phyloP scores from a whole-genome alignment of 2,113 vertebrate genomes.

The Ia io region DNA sequence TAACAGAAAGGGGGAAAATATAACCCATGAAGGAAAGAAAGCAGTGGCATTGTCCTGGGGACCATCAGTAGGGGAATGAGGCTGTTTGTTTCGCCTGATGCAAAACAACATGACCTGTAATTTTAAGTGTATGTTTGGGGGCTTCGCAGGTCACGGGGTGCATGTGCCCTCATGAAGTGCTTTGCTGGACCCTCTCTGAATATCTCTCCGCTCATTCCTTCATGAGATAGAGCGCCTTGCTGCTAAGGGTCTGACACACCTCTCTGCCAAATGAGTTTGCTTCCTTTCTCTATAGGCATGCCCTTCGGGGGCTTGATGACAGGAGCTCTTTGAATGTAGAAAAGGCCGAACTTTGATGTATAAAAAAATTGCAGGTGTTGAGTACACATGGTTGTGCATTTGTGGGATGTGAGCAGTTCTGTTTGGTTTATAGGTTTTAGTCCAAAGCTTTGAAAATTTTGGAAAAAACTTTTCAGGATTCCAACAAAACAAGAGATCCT shows the following conservation, averaged over 20 bases:
- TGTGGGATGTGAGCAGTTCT: neutral
- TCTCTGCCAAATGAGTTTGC: neutral
- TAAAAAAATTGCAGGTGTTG: conserved; percentile 27
- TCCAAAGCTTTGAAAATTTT: conserved; percentile 40
- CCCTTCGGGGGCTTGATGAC: neutral
- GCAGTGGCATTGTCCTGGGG: neutral
- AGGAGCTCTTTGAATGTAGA: neutral
- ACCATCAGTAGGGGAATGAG: neutral
- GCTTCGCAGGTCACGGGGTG: neutral
- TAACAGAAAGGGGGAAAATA: neutral
- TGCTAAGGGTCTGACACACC: neutral
- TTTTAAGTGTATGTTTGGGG: neutral
- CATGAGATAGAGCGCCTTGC: neutral
- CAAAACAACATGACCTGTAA: neutral
- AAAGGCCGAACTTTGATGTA: neutral
- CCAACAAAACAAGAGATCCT: neutral
- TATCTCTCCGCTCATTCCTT: neutral
- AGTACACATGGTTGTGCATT: neutral
- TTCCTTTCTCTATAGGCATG: neutral
- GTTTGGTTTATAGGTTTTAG: conserved; percentile 5
- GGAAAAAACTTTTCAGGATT: conserved; percentile 9
- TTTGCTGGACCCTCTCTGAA: neutral
- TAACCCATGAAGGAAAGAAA: neutral
- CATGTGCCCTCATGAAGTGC: neutral
- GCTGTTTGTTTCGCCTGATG: neutral